Evolutionary conservation across 2,113 vertebrate genomes (phyloP), one percentile per base, ranked within the genome.

Genomic region (Coregonus clupeaformis): DNA sequence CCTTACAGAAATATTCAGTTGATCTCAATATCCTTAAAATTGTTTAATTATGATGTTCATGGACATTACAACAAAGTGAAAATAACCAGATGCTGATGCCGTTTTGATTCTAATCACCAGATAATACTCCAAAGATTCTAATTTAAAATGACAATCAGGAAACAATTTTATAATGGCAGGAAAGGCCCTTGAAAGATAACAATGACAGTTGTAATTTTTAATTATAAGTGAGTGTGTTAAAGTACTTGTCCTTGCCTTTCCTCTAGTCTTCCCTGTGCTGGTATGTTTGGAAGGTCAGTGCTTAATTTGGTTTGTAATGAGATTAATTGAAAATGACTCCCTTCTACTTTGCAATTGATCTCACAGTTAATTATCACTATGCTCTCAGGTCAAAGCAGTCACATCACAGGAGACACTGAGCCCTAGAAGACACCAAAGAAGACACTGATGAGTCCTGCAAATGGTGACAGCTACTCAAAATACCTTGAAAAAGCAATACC

Each of bases 271-370:
- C 90, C 87, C 89, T 80, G 62, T 79, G 88, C 87, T 84, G 47
- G 72, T 85, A 55, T 79, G 84, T 79, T 90, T 86, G 67, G 85
- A 86, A 87, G 90, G 91, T 89, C 88, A 88, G 25, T 70, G 32
- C 75, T 76, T 91, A 86, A 89, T 90, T 91, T 90, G 83, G 86
- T 75, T 87, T 87, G 83, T 86, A 88, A 91, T 91, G 81, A 88
- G 70, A 83, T 86, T 92, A 91, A 90, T 91, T 91, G 84, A 91
- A 92, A 90, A 82, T 42, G 81, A 84, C 77, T 81, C 84, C 78
- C 24, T 70, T 85, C 88, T 88, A 85, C 84, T 81, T 88, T 87
- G 88, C 83, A 89, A 82, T 88, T 88, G 83, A 88, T 88, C 85
- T 85, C 77, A 74, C 14, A 69, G 81, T 88, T 90, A 91, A 90